Conservation (phyloP, 2,113 vertebrate genomes). For the Callaeas wilsoni region DNA sequence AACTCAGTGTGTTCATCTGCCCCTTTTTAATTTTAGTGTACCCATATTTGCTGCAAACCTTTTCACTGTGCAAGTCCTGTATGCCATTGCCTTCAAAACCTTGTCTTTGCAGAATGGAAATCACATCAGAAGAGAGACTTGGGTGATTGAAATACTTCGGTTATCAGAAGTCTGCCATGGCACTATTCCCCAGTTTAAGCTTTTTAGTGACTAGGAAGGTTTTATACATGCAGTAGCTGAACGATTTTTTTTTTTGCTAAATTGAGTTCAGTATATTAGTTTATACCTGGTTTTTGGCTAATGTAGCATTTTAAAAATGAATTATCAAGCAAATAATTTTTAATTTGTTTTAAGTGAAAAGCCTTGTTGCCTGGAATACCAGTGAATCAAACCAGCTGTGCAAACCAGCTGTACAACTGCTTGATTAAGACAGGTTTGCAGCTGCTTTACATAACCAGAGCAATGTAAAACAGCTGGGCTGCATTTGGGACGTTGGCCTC, state of each 20-base stretch:
- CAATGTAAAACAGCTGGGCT: not conserved
- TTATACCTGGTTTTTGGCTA: not conserved
- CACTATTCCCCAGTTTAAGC: not conserved
- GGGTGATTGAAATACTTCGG: not conserved
- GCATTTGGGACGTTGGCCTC: not conserved
- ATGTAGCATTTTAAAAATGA: not conserved
- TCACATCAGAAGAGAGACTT: not conserved
- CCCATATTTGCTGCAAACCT: not conserved
- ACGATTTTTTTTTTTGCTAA: not conserved
- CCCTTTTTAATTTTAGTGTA: not conserved
- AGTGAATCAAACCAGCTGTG: constrained; percentile 26
- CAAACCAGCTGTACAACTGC: constrained; percentile 6
- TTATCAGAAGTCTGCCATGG: not conserved
- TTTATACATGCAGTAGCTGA: not conserved
- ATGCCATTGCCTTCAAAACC: not conserved
- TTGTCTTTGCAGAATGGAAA: not conserved
- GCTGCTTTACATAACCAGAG: constrained; percentile 2
- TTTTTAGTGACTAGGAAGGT: not conserved
- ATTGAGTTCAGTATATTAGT: not conserved
- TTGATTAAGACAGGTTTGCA: constrained; percentile 3
- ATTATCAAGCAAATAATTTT: constrained; percentile 34
- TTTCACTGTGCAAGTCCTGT: not conserved
- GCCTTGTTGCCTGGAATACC: not conserved
- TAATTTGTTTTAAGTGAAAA: constrained; percentile 35
- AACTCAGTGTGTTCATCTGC: not conserved